Evolutionary conservation across 2,113 vertebrate species (phyloP), one percentile per base, ranked within the genome.

Genomic region (Dasyornis broadbenti): DNA sequence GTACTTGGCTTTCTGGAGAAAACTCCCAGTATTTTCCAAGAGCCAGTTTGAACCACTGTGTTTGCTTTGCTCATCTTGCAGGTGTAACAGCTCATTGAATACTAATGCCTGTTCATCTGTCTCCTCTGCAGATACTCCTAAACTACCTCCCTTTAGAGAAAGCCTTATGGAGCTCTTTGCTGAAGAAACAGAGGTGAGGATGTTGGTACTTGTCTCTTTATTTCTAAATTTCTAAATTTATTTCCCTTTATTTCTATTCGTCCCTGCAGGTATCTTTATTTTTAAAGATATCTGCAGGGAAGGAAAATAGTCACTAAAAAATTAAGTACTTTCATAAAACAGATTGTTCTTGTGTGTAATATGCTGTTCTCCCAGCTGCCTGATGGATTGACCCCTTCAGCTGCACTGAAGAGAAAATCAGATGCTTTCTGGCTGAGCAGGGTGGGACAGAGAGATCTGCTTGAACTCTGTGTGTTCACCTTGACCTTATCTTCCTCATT

Each of bases 111-210:
- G 14, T 65, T 40, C 21, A 2, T 73, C 42, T 79, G 87, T 89
- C 35, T 77, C 89, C 59, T 95, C 39, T 89, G 27, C 96, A 99
- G 99, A 98, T 99, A 91, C 98, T 99, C 79, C 97, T 99, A 37
- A 99, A 99, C 97, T 99, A 99, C 96, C 99, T 99, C 77, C 99
- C 99, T 54, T 90, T 97, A 70, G 99, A 99, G 89, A 98, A 98
- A 96, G 97, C 98, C 13, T 90, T 98, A 95, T 99, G 99, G 99
- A 98, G 98, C 42, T 98, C 98, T 22, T 98, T 99, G 95, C 97
- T 99, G 95, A 98, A 98, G 94, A 99, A 99, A 82, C 99, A 99
- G 97, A 99, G 99, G 99, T 99, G 95, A 98, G 94, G 35, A 19
- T 9, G 2, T n/a, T 4, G 26, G 10, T 59, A 18, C 45, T 90